Evolutionary conservation across 2,113 vertebrate genomes (phyloP).

Genomic region (Brienomyrus brachyistius): DNA sequence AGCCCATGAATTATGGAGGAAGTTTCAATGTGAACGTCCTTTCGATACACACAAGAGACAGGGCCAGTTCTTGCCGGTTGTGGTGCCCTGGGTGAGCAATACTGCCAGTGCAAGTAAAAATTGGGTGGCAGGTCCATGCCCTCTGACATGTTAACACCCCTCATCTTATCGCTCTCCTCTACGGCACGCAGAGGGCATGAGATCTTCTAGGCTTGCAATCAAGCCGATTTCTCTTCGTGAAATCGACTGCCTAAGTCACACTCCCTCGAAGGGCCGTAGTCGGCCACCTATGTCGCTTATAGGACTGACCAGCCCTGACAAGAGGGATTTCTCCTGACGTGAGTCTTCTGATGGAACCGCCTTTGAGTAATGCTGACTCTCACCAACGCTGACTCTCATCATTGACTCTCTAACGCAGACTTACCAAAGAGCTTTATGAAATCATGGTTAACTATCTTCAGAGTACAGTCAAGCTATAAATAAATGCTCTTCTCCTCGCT

Average conservation of each 20-base stretch:
- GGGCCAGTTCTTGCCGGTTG: neutral
- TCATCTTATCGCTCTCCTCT: neutral
- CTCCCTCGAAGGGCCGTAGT: neutral
- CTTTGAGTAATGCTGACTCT: neutral
- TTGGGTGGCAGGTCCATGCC: neutral
- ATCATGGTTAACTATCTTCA: neutral
- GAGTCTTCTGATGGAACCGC: neutral
- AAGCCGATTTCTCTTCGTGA: neutral
- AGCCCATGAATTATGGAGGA: neutral
- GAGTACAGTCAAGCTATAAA: neutral
- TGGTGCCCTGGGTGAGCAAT: neutral
- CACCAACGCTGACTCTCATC: neutral
- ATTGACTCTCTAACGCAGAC: neutral
- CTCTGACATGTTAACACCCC: neutral
- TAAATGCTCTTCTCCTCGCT: neutral
- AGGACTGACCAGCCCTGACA: neutral
- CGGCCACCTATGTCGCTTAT: neutral
- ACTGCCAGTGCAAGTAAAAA: neutral
- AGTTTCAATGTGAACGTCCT: neutral
- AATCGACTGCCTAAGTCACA: neutral
- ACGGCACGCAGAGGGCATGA: neutral
- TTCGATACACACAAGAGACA: neutral
- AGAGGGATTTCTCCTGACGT: neutral
- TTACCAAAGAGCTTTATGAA: neutral
- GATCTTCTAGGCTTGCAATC: neutral